Base-by-base conservation (phyloP, 2,797 vertebrate genomes). In the Etheostoma perlongum region DNA sequence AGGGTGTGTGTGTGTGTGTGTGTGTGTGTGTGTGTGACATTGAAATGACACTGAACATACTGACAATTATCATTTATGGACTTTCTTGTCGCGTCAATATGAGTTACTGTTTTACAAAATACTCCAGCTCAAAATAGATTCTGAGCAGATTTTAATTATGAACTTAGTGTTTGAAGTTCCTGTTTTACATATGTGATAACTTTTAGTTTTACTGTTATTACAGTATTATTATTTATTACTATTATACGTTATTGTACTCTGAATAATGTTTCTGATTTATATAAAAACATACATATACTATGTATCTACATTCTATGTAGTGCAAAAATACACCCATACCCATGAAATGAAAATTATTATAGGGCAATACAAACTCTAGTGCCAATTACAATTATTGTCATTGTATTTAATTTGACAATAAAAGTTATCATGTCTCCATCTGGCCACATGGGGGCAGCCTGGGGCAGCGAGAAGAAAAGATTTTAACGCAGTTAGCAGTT, bases 391-490 rank as follows among this genome's bases (percentile, higher is more conserved):
- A 30, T 30, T 30, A 30, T 30, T 30, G 30, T 40, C 36, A 3
- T 11, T 40, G 10, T 12, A 40, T 40, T 40, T 11, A 40, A 11
- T 40, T 3, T 11, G 36, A 8, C 9, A 11, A 40, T 40, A 40
- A 40, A 30, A 19, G 6, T 21, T 51, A n/a, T 64, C 36, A 64
- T 14, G 75, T 62, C 62, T 46, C 11, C 27, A n/a, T 86, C 5
- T 60, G 59, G 48, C 83, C 92, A 86, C 83, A 84, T 0, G 89
- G 64, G 83, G 91, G 90, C 89, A 89, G 74, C 23, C 30, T 74
- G 47, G 67, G 27, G 44, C 73, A 86, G 57, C 13, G 7, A 54
- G 54, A 19, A 14, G 57, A 52, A 57, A 33, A 48, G 12, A 23
- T 11, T 30, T 23, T 6, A 66, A 61, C 52, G 16, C 19, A 15